Base-by-base conservation (phyloP, 2,888 invertebrate species). In the Drosophila macrospina region DNA sequence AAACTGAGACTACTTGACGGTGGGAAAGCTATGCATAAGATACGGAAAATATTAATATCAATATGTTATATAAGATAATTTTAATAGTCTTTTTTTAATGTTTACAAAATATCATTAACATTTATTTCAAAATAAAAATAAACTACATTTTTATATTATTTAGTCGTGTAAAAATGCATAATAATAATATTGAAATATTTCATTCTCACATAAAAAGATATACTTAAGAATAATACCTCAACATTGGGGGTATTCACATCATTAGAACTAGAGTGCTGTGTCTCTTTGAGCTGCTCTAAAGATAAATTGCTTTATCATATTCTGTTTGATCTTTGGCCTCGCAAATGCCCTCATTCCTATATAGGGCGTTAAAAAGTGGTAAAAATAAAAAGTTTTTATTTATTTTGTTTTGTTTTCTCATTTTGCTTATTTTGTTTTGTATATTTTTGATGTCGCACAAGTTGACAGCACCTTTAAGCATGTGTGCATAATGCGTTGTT, bases 381-480 rank as follows among this genome's bases (percentile, higher is more conserved):
- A 48, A 60, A 71, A 56, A 69, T 66, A 71, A 68, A 63, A 50
- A 10, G 36, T 15, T 50, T n/a, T 52, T 61, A 56, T 34, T 44
- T 69, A 34, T 41, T 36, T 44, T 28, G 44, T 42, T 44, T 42
- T 48, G 26, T 32, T 15, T 42, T 45, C n/a, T n/a, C n/a, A n/a
- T n/a, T n/a, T n/a, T n/a, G n/a, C n/a, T 66, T 67, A 50, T 10
- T 71, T 61, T 44, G 54, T 15, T 71, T 56, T 44, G 10, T 28
- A 0, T 28, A 16, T 52, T 41, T 60, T 77, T 56, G 50, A 69
- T 87, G 78, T 71, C 76, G 48, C 56, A 42, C 65, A 77, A 84
- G 73, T 69, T 85, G 82, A 81, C 86, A 76, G 83, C 76, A 77
- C 69, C 80, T 81, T 83, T 71, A 86, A 83, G 28, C 57, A 64